Evolutionary conservation across 2,797 vertebrate genomes (phyloP).

Genomic region (Neosalanx taihuensis): DNA sequence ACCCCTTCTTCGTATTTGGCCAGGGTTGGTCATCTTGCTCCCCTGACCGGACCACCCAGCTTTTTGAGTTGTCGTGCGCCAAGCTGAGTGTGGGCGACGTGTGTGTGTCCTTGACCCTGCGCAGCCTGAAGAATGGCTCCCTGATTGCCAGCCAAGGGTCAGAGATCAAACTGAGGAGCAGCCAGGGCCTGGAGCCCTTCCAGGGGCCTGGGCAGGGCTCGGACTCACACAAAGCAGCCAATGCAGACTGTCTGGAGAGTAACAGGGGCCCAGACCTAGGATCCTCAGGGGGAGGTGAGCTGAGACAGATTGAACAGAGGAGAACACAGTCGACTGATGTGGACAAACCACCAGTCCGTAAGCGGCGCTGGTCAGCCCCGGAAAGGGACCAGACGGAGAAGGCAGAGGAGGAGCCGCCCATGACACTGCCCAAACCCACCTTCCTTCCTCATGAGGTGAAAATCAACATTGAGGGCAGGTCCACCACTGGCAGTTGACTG

Average conservation of each 20-base stretch:
- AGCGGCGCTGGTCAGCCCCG: conserved; percentile 98
- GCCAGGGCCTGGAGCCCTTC: background rate
- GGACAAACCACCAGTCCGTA: conserved; percentile 76
- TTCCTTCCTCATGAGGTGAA: conserved; percentile 99
- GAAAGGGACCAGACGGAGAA: conserved; percentile 91
- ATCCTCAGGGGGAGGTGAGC: conserved; percentile 78
- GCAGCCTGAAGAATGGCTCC: conserved; percentile 89
- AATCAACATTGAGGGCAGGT: conserved; percentile 98
- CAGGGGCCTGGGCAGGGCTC: conserved; percentile 34
- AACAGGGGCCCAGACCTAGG: conserved; percentile 71
- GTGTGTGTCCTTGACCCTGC: conserved; percentile 96
- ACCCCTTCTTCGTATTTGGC: conserved; percentile 99
- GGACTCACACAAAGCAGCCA: conserved; percentile 72
- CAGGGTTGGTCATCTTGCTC: conserved; percentile 99
- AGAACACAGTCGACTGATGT: conserved; percentile 71
- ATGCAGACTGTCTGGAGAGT: conserved; percentile 74
- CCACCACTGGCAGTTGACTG: conserved; percentile 86
- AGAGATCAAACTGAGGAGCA: conserved; percentile 61
- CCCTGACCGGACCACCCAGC: conserved; percentile 94
- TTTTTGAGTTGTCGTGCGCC: conserved; percentile 96
- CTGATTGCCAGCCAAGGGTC: conserved; percentile 74
- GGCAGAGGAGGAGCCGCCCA: conserved; percentile 87
- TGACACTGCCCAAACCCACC: conserved; percentile 93
- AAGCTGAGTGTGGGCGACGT: conserved; percentile 97
- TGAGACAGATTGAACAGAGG: conserved; percentile 77